These are phyloP conservation scores for Aleiodes testaceus DNA, from an alignment of 2,888 invertebrate species.

Conservation along the genomic window DNA sequence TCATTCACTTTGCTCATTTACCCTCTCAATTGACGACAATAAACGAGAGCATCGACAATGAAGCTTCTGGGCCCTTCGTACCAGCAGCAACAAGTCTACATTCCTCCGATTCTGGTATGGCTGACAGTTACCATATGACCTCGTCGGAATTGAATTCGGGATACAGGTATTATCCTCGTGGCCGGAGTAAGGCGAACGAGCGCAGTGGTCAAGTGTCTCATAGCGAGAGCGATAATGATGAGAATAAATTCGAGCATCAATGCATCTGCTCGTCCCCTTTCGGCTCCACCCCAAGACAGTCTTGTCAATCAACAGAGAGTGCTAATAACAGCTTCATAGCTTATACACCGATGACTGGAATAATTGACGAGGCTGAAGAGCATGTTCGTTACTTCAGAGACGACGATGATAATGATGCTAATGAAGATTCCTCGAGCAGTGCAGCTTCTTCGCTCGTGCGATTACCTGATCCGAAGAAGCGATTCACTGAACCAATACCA, in stretches of 20 bases:
- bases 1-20: slow-evolving; percentile 34
- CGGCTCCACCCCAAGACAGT: slow-evolving; percentile 81
- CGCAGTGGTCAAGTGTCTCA: slow-evolving; percentile 53
- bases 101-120: slow-evolving; percentile 87
- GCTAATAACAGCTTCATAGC: slow-evolving; percentile 47
- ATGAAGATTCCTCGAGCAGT: not conserved
- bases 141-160: slow-evolving; percentile 63
- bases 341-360: slow-evolving; percentile 63
- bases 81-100: slow-evolving; percentile 64
- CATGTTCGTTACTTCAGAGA: slow-evolving; percentile 43
- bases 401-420: slow-evolving; percentile 7
- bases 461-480: slow-evolving; percentile 44
- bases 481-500: slow-evolving; percentile 63
- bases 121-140: slow-evolving; percentile 80
- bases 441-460: slow-evolving; percentile 26
- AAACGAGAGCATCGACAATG: slow-evolving; percentile 32
- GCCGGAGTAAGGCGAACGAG: slow-evolving; percentile 52
- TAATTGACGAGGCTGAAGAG: slow-evolving; percentile 56
- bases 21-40: slow-evolving; percentile 37
- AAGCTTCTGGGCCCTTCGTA: slow-evolving; percentile 3
- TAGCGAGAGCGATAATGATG: slow-evolving; percentile 69
- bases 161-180: slow-evolving; percentile 58
- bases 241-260: slow-evolving; percentile 79
- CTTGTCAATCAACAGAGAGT: slow-evolving; percentile 77
- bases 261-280: slow-evolving; percentile 84